Conservation (phyloP, 2,888 invertebrate genomes). For the Diploptera punctata region DNA sequence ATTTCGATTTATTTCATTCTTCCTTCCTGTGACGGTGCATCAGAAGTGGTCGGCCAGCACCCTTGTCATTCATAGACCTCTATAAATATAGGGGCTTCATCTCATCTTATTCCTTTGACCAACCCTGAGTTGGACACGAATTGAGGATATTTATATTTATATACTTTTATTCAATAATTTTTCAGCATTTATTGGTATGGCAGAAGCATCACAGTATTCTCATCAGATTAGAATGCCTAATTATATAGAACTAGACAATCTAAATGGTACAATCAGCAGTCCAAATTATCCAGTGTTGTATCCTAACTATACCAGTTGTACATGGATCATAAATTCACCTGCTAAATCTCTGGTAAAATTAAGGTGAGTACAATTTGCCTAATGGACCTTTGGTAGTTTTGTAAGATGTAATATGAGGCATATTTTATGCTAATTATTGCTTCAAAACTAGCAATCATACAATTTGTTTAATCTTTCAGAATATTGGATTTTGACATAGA, state of each 20-base stretch:
- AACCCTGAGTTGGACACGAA: no score
- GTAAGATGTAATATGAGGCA: neutral
- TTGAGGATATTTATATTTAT: no score
- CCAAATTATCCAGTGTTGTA: constrained; percentile 47
- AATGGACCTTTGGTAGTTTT: no score
- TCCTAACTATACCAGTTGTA: constrained; percentile 46
- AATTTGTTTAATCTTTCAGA: constrained; percentile 32
- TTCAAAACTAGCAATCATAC: neutral
- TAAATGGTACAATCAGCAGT: constrained; percentile 46
- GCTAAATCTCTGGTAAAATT: constrained; percentile 46
- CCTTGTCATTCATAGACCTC: no score
- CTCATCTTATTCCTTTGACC: no score
- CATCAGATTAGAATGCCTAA: constrained; percentile 15
- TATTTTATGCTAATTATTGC: neutral
- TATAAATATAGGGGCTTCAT: no score
- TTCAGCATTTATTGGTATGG: neutral
- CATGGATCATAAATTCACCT: constrained; percentile 47
- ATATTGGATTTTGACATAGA: constrained; percentile 45
- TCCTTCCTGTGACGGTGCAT: no score
- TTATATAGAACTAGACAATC: constrained; percentile 19
- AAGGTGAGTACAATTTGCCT: constrained; percentile 47
- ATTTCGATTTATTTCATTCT: no score
- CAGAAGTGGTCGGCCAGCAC: no score
- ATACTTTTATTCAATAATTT: neutral
- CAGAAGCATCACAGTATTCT: constrained; percentile 1